Evolutionary conservation across 2,888 invertebrate species (phyloP).

Genomic region (Sepioteuthis lessoniana): DNA sequence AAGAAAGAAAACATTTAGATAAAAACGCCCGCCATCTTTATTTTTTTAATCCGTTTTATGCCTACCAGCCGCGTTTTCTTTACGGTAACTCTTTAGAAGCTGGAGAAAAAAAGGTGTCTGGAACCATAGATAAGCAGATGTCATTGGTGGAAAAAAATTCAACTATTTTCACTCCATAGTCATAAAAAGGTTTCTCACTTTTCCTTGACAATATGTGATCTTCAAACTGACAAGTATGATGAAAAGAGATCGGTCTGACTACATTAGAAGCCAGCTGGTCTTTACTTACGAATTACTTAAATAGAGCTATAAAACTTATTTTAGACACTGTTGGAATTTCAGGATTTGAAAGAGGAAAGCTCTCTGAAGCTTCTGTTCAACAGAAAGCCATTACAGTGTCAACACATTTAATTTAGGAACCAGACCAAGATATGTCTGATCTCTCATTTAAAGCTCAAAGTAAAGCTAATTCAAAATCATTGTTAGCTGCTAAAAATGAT

Average conservation of each 20-base stretch:
- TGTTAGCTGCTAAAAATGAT: no score
- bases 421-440: no score
- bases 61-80: neutral
- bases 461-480: no score
- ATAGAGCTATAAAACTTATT: neutral
- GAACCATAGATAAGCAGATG: constrained; percentile 33
- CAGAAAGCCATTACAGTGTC: neutral
- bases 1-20: neutral
- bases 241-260: neutral
- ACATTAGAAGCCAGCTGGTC: neutral
- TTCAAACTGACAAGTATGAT: neutral
- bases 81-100: neutral
- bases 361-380: neutral
- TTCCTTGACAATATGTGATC: neutral
- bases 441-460: no score
- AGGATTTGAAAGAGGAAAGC: neutral
- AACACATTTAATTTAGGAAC: no score
- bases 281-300: neutral
- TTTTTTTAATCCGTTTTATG: neutral
- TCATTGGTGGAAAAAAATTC: neutral
- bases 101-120: neutral
- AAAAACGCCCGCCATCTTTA: neutral
- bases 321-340: neutral
- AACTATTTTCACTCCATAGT: neutral
- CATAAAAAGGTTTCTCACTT: neutral